Evolutionary conservation across 2,888 invertebrate genomes (phyloP).

Genomic region (Nephrotoma flavescens): DNA sequence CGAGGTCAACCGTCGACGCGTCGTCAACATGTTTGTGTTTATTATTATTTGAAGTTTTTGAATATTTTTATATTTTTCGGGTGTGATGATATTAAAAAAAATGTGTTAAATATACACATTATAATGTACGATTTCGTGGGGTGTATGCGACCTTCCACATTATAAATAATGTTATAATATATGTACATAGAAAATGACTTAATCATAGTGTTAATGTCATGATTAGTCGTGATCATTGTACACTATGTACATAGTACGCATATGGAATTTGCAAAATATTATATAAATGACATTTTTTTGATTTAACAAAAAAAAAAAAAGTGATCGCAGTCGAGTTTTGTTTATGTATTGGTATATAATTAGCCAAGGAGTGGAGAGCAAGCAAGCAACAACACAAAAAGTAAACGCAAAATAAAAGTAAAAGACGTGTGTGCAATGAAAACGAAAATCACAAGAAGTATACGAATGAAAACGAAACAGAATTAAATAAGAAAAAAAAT

Average conservation of each 20-base stretch:
- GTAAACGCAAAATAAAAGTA: not conserved
- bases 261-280: not conserved
- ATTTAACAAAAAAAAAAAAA: not conserved
- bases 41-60: not conserved
- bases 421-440: not conserved
- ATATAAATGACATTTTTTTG: not conserved
- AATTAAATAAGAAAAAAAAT: not conserved
- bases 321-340: not conserved
- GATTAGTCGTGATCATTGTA: not conserved
- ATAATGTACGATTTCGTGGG: not conserved
- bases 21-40: not conserved
- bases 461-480: not conserved
- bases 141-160: not conserved
- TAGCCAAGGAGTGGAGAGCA: not conserved
- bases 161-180: not conserved
- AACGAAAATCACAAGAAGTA: not conserved
- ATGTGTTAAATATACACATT: not conserved
- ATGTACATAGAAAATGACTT: too few species aligned
- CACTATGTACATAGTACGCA: not conserved
- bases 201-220: not conserved
- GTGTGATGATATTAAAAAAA: not conserved
- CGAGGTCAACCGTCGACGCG: conserved; percentile 2
- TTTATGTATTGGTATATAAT: not conserved
- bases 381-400: not conserved
- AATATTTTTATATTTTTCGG: not conserved